Evolutionary conservation across 2,888 invertebrate species (phyloP), one percentile per base, ranked within the genome.

Genomic region (Timema podura): DNA sequence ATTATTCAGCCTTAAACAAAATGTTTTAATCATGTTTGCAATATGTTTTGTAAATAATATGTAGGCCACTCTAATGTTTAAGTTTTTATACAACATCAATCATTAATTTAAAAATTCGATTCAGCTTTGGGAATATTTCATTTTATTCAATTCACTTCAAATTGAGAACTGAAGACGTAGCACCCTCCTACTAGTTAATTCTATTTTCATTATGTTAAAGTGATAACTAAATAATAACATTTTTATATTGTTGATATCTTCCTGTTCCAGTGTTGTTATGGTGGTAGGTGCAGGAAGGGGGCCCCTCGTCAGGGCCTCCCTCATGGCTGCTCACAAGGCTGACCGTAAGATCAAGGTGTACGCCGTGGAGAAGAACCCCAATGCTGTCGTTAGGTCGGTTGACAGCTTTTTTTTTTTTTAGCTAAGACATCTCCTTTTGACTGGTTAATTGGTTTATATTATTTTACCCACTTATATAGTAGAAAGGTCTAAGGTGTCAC

Each of bases 311-410:
- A 87, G 92, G 76, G 92, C 95, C n/a, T 88, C 93, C 67, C 81
- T 98, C 3, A 91, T 91, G 80, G 97, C 98, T 9, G 85, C 88
- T 0, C 78, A 87, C 75, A 86, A 89, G 75, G 88, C 92, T 0
- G 85, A 88, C 51, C 85, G 88, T 47, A 87, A 88, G 80, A 86
- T 96, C 5, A 91, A 91, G 80, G 86, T 98, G 10, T 95, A 95
- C 81, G 98, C 97, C 8, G 93, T 99, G 6, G 99, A 99, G 81
- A 99, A 99, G 81, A 99, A 99, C 85, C 94, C 96, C 0, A 96
- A 94, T 82, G 98, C 99, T 48, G 89, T 98, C 54, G 89, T 93
- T 65, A 94, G 95, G 74, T 83, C 75, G 79, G 80, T 77, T 67
- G 6, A 57, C 13, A 6, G 30, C 11, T 44, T 61, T 61, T n/a